These are phyloP conservation scores for Macrophya alboannulata DNA, from an alignment of 2,888 invertebrate species.

Conservation along the genomic window DNA sequence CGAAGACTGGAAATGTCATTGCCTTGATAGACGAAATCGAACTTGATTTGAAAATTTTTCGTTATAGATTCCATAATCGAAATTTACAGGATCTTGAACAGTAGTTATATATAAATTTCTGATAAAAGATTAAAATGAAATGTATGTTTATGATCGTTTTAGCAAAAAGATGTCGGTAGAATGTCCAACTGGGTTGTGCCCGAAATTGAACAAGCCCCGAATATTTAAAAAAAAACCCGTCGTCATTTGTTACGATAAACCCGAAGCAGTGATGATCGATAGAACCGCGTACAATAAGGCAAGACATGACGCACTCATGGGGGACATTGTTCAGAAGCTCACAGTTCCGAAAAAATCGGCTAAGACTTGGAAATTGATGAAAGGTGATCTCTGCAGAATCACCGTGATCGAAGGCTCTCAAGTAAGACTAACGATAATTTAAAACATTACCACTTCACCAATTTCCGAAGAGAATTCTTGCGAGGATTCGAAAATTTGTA, in stretches of 20 bases:
- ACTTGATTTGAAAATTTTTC: not conserved
- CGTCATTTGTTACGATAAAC: slow-evolving; percentile 78
- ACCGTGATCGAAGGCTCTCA: slow-evolving; percentile 79
- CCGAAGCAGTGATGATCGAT: slow-evolving; percentile 74
- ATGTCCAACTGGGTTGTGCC: slow-evolving; percentile 61
- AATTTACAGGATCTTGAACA: not conserved
- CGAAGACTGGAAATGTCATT: not conserved
- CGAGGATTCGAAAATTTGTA: slow-evolving; percentile 8
- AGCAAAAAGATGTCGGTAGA: slow-evolving; percentile 11
- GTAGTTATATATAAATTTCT: not conserved
- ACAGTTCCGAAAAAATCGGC: slow-evolving; percentile 78
- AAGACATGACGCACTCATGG: slow-evolving; percentile 74
- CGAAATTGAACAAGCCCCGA: slow-evolving; percentile 60
- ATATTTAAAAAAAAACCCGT: slow-evolving; percentile 65
- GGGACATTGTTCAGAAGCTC: slow-evolving; percentile 72
- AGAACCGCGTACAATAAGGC: slow-evolving; percentile 74
- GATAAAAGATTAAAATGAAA: not conserved
- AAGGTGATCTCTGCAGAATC: slow-evolving; percentile 80
- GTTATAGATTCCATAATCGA: not conserved
- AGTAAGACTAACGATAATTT: slow-evolving; percentile 61
- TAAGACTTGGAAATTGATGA: slow-evolving; percentile 78
- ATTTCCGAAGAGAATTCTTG: not conserved
- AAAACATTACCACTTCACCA: not conserved
- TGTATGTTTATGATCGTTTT: not conserved
- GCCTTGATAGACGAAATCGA: not conserved